A percentile compares a stretch with the other conserved stretches of the same genome.
phyloP scores from a whole-genome alignment of 2,888 invertebrate genomes.

The Bembecia ichneumoniformis region DNA sequence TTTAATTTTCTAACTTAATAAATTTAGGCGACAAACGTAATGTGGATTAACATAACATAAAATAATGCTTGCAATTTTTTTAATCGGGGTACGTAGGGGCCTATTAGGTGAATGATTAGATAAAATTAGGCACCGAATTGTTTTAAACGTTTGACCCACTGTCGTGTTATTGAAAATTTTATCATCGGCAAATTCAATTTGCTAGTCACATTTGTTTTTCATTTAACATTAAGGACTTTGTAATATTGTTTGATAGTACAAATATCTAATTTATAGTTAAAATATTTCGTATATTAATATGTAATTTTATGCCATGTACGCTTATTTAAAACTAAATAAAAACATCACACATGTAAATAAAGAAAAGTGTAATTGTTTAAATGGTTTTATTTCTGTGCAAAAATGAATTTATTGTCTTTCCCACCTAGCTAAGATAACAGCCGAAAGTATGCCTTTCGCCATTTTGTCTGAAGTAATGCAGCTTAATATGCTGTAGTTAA shows the following conservation, averaged over 20 bases:
- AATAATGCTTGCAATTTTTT: conserved; percentile 17
- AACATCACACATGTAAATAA: conserved; percentile 71
- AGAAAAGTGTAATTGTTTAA: conserved; percentile 60
- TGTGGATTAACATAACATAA: conserved; percentile 11
- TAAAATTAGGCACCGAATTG: conserved; percentile 5
- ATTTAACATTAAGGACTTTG: conserved; percentile 61
- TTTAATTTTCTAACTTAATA: conserved; percentile 18
- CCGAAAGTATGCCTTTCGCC: too few relatives aligned
- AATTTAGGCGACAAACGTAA: conserved; percentile 12
- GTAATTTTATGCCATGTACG: conserved; percentile 72
- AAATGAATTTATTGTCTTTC: too few relatives aligned
- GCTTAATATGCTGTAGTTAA: too few relatives aligned
- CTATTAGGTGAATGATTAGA: conserved; percentile 16
- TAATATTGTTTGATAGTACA: conserved; percentile 71
- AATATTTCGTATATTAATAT: conserved; percentile 66
- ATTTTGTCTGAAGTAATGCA: too few relatives aligned
- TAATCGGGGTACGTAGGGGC: conserved; percentile 32
- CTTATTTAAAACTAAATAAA: conserved; percentile 66
- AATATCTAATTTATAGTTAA: conserved; percentile 69
- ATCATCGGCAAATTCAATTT: conserved; percentile 64
- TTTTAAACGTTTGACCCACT: conserved; percentile 53
- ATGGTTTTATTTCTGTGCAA: conserved; percentile 27
- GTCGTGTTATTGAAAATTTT: conserved; percentile 51
- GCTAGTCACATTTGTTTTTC: conserved; percentile 60
- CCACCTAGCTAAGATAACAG: too few relatives aligned